These are phyloP conservation scores for Trichonephila inaurata DNA, from an alignment of 1,140 invertebrate species.

Conservation along the genomic window DNA sequence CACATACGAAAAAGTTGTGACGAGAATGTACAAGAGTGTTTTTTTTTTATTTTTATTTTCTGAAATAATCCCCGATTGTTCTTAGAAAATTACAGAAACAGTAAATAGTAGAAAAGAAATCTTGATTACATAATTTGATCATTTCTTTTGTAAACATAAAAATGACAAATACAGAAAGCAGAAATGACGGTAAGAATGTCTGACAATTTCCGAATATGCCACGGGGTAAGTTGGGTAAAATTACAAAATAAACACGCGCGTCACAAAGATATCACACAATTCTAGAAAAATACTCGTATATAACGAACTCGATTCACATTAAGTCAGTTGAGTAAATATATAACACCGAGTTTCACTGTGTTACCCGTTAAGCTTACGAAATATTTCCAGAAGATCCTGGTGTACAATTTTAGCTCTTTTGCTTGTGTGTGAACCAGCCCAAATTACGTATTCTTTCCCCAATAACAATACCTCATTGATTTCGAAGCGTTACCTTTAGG, in stretches of 20 bases:
- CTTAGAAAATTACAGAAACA: too few species aligned
- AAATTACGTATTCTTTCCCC: not conserved
- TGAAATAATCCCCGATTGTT: too few species aligned
- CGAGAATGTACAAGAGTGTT: too few species aligned
- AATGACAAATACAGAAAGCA: too few species aligned
- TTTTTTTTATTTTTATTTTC: too few species aligned
- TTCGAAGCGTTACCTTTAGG: slow-evolving; percentile 5
- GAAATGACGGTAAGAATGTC: too few species aligned
- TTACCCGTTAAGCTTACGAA: not conserved
- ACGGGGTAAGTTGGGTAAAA: not conserved
- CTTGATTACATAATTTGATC: too few species aligned
- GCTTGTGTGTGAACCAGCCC: not conserved
- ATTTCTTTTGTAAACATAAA: too few species aligned
- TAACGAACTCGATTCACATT: not conserved
- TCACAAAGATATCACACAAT: not conserved
- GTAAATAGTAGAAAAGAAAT: too few species aligned
- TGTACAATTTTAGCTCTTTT: not conserved
- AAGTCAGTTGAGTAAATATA: slow-evolving; percentile 8
- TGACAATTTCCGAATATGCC: not conserved
- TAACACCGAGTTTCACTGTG: not conserved
- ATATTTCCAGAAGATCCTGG: not conserved
- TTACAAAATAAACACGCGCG: not conserved
- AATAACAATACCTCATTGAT: not conserved
- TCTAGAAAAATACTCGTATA: not conserved
- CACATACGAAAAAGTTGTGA: too few species aligned